Percentiles rank a stretch among this genome's conserved stretches.
phyloP scores from a whole-genome alignment of 2,113 vertebrate species.

The Hemiprocne comata region DNA sequence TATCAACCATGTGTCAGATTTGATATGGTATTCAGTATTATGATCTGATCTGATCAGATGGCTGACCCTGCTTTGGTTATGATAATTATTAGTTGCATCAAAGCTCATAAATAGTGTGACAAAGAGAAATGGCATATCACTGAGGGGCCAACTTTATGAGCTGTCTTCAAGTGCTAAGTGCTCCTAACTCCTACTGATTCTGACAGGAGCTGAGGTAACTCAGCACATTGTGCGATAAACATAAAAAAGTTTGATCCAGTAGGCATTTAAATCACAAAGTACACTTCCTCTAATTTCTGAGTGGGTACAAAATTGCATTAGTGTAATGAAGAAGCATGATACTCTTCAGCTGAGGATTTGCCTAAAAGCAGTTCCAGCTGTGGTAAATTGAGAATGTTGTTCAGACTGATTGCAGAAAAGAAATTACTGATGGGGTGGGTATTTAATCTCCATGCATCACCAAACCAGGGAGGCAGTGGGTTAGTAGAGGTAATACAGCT shows the following conservation, averaged over 20 bases:
- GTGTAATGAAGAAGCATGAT: background rate
- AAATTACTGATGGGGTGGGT: background rate
- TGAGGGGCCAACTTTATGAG: background rate
- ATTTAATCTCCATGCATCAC: background rate
- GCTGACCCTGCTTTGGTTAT: background rate
- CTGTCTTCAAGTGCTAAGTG: background rate
- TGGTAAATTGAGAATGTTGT: background rate
- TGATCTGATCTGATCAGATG: background rate
- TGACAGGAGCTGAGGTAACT: background rate
- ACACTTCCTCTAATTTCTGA: background rate
- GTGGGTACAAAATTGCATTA: background rate
- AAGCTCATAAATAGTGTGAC: background rate
- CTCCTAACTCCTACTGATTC: background rate
- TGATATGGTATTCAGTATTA: slow-evolving; percentile 41
- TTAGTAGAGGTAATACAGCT: background rate
- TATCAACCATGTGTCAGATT: background rate
- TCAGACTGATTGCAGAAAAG: background rate
- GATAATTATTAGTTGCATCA: slow-evolving; percentile 40
- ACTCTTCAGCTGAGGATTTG: background rate
- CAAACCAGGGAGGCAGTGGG: background rate
- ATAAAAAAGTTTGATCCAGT: background rate
- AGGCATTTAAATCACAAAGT: background rate
- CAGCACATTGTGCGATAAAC: background rate
- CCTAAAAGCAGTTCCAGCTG: background rate
- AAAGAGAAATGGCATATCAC: background rate